Evolutionary conservation across 2,797 vertebrate species (phyloP).

Genomic region (Gobio occitaniae): DNA sequence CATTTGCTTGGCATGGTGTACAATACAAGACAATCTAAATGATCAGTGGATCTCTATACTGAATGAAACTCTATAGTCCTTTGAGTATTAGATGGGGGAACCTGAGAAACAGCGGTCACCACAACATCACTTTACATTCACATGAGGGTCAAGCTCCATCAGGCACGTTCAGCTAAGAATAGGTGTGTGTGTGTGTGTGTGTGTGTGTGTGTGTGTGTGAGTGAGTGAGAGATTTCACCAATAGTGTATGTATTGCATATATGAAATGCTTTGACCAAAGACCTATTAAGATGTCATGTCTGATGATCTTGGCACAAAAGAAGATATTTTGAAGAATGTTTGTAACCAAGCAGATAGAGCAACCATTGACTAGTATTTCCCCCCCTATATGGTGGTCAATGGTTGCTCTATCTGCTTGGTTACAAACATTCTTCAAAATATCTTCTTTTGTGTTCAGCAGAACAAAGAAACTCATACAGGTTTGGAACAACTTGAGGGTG

Average conservation of each 20-base stretch:
- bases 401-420: too few relatives aligned
- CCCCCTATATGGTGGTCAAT: too few relatives aligned
- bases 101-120: slow-evolving; percentile 37
- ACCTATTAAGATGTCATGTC: not conserved
- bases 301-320: not conserved
- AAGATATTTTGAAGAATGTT: too few relatives aligned
- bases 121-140: slow-evolving; percentile 47
- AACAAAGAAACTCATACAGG: too few relatives aligned
- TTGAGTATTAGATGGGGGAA: slow-evolving; percentile 27
- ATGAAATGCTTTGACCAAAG: not conserved
- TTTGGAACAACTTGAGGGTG: too few relatives aligned
- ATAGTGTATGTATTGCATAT: not conserved
- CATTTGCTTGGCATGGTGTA: slow-evolving; percentile 3
- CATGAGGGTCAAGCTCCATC: slow-evolving; percentile 18
- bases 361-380: too few relatives aligned
- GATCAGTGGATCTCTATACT: slow-evolving; percentile 30
- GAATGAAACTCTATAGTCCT: slow-evolving; percentile 39
- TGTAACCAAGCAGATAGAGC: too few relatives aligned
- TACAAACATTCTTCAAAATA: too few relatives aligned
- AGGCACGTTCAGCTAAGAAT: slow-evolving; percentile 10
- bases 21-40: slow-evolving; percentile 20
- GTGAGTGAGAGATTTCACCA: not conserved
- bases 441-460: too few relatives aligned
- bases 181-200: too few relatives aligned
- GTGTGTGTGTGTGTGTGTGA: not conserved